Percentiles rank a stretch among this genome's conserved stretches.
phyloP scores from a whole-genome alignment of 1,140 invertebrate species.

The Frieseomelitta varia region DNA sequence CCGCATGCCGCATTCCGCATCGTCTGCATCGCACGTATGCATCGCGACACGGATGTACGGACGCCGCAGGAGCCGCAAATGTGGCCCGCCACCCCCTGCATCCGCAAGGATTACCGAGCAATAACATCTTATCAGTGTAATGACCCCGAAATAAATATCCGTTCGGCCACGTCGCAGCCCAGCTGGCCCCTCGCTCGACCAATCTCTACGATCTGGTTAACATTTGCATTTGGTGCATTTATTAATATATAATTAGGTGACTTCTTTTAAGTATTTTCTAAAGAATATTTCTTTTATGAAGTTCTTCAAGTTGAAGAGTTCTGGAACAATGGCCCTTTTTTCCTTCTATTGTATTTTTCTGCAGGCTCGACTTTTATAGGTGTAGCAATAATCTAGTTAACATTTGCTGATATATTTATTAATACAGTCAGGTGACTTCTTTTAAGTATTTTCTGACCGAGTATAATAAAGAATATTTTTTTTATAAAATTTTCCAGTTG shows the following conservation, averaged over 20 bases:
- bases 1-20: conserved; percentile 69
- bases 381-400: too few species aligned
- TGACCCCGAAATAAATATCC: conserved; percentile 23
- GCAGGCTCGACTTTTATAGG: too few species aligned
- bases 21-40: conserved; percentile 56
- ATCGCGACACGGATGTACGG: conserved; percentile 60
- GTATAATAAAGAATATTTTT: too few species aligned
- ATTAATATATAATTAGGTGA: neutral
- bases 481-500: too few species aligned
- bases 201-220: neutral
- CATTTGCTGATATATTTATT: too few species aligned
- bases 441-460: too few species aligned
- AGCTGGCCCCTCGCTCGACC: neutral
- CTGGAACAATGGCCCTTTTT: too few species aligned
- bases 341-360: too few species aligned
- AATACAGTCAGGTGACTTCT: too few species aligned
- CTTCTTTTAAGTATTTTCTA: too few species aligned
- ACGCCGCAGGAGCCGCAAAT: conserved; percentile 41
- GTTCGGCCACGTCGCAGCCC: neutral
- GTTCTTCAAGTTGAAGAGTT: too few species aligned
- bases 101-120: conserved; percentile 16
- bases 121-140: conserved; percentile 31
- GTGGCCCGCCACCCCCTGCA: conserved; percentile 1
- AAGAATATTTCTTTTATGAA: too few species aligned
- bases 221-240: neutral